Evolutionary conservation across 1,140 invertebrate species (phyloP).

Genomic region (Bombus pyrosoma): DNA sequence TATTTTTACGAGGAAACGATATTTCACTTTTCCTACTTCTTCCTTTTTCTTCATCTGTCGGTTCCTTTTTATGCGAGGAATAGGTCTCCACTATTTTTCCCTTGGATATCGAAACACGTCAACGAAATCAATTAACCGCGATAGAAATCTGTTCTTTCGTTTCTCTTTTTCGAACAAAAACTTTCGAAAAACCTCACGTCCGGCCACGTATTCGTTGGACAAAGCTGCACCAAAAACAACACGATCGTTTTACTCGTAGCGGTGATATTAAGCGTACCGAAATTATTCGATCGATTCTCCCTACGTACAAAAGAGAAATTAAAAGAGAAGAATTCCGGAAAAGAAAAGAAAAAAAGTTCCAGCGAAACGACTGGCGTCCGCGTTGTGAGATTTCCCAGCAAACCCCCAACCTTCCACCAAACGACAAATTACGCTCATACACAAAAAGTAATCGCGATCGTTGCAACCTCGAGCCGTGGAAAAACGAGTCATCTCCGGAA

Average conservation of each 20-base stretch:
- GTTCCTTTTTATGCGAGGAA: not conserved
- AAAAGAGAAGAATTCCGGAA: not conserved
- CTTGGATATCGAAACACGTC: not conserved
- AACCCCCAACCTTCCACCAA: not conserved
- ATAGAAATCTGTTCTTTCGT: not conserved
- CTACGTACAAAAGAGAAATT: not conserved
- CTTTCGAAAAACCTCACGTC: not conserved
- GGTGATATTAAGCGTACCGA: not conserved
- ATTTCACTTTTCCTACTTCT: not conserved
- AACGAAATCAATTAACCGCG: not conserved
- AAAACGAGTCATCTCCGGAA: not conserved
- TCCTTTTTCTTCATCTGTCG: not conserved
- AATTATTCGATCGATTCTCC: not conserved
- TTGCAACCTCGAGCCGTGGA: not conserved
- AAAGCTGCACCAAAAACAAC: not conserved
- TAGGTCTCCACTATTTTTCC: too few species aligned
- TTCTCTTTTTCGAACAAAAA: not conserved
- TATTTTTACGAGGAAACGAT: not conserved
- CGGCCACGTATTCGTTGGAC: not conserved
- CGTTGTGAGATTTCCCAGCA: not conserved
- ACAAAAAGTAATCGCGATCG: conserved; percentile 45
- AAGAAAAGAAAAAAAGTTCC: too few species aligned
- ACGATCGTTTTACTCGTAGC: not conserved
- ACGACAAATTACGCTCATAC: conserved; percentile 42
- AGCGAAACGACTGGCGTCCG: too few species aligned